Evolutionary conservation across 2,888 invertebrate species (phyloP).

Genomic region (Drosophila dives): DNA sequence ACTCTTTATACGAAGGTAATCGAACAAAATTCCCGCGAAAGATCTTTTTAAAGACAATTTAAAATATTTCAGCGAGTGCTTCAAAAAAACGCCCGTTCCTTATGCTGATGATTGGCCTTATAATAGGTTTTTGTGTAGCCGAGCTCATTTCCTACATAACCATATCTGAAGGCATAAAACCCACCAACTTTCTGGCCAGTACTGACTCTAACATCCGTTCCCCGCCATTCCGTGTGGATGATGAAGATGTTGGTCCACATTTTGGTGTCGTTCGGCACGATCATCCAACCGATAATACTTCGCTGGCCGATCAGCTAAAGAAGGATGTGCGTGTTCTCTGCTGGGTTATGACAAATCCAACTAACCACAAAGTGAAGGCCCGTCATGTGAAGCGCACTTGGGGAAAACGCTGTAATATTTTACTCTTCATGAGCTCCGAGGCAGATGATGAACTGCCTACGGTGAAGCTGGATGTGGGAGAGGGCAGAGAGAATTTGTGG

Average conservation of each 20-base stretch:
- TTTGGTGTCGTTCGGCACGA: not conserved
- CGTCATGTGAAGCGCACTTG: not conserved
- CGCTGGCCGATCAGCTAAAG: not conserved
- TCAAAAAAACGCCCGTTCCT: not conserved
- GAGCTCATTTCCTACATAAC: not conserved
- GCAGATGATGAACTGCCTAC: conserved; percentile 9
- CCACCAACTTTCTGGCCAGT: not conserved
- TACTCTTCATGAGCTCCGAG: conserved; percentile 10
- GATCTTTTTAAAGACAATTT: not conserved
- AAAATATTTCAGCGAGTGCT: not conserved
- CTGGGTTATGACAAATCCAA: conserved; percentile 3
- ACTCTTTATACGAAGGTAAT: not conserved
- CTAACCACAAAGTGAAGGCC: not conserved
- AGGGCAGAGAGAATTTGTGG: conserved; percentile 5
- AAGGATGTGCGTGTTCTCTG: conserved; percentile 12
- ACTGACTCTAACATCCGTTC: not conserved
- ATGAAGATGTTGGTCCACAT: not conserved
- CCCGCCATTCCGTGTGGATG: not conserved
- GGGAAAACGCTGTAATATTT: conserved; percentile 17
- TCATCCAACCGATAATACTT: not conserved
- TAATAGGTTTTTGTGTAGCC: not conserved
- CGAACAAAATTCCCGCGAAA: not conserved
- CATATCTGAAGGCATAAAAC: not conserved
- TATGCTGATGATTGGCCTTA: not conserved
- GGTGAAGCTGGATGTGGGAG: not conserved